Conservation (phyloP, 2,113 vertebrate genomes). For the Poeciliopsis occidentalis region DNA sequence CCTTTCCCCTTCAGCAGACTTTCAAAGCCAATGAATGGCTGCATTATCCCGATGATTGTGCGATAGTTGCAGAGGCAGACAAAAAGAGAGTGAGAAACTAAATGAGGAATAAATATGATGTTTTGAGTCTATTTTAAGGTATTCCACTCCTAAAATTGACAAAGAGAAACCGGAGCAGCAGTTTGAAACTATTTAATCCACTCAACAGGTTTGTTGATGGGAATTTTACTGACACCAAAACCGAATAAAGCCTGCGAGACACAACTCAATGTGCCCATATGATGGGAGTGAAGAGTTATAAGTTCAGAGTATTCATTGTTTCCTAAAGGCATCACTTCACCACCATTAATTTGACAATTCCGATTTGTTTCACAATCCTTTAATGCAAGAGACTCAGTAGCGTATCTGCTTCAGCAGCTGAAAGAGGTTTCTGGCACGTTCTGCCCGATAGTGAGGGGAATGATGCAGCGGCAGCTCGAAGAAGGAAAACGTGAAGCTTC, state of each 20-base stretch:
- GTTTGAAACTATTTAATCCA: not conserved
- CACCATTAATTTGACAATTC: not conserved
- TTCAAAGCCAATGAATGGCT: slow-evolving; percentile 44
- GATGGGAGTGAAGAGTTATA: not conserved
- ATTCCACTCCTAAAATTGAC: not conserved
- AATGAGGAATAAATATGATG: slow-evolving; percentile 2
- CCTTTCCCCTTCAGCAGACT: slow-evolving; percentile 19
- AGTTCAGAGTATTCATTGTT: not conserved
- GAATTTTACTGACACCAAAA: no score
- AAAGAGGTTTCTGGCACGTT: slow-evolving; percentile 71
- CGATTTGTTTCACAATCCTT: not conserved
- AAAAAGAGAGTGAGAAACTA: not conserved
- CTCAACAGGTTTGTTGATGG: not conserved
- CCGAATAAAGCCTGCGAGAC: not conserved
- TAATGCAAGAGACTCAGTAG: slow-evolving; percentile 50
- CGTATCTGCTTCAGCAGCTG: slow-evolving; percentile 75
- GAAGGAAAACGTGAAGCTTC: slow-evolving; percentile 86
- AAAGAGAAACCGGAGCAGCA: not conserved
- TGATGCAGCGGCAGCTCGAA: slow-evolving; percentile 83
- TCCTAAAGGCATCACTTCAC: not conserved
- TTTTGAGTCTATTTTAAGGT: slow-evolving; percentile 9
- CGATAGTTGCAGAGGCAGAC: not conserved
- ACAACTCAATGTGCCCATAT: not conserved
- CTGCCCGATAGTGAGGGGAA: slow-evolving; percentile 64
- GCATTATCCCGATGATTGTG: slow-evolving; percentile 39